Evolutionary conservation across 2,888 invertebrate species (phyloP).

Genomic region (Diadegma fenestrale): DNA sequence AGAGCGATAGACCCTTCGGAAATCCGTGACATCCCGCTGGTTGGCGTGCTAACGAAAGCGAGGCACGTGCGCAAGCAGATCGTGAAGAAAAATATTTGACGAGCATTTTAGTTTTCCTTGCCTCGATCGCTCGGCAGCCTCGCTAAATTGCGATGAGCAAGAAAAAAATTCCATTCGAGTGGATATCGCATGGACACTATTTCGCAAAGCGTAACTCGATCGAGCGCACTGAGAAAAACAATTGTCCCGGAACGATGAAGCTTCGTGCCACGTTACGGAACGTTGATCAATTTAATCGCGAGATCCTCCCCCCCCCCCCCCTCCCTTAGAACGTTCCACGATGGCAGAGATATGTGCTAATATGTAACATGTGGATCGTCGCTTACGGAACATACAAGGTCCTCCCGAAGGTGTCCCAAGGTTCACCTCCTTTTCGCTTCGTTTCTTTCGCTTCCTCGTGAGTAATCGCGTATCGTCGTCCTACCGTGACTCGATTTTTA

Average conservation of each 20-base stretch:
- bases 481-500: slow-evolving; percentile 51
- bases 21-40: slow-evolving; percentile 62
- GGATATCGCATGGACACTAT: slow-evolving; percentile 57
- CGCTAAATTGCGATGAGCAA: not conserved
- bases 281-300: slow-evolving; percentile 57
- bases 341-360: not conserved
- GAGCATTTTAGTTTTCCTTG: not conserved
- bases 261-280: slow-evolving; percentile 45
- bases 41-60: slow-evolving; percentile 66
- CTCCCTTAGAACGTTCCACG: not conserved
- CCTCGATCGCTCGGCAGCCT: not conserved
- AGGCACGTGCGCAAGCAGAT: slow-evolving; percentile 69
- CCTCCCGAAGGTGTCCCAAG: slow-evolving; percentile 70
- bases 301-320: not conserved
- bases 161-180: not conserved
- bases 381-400: slow-evolving; percentile 67
- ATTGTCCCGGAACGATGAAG: slow-evolving; percentile 62
- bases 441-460: slow-evolving; percentile 66
- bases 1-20: slow-evolving; percentile 62
- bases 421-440: slow-evolving; percentile 60
- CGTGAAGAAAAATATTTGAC: slow-evolving; percentile 16
- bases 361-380: slow-evolving; percentile 54
- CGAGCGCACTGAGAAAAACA: slow-evolving; percentile 57
- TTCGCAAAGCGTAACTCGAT: slow-evolving; percentile 69
- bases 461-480: slow-evolving; percentile 57